Evolutionary conservation across 2,797 vertebrate species (phyloP), one percentile per base, ranked within the genome.

Genomic region (Platalea minor): DNA sequence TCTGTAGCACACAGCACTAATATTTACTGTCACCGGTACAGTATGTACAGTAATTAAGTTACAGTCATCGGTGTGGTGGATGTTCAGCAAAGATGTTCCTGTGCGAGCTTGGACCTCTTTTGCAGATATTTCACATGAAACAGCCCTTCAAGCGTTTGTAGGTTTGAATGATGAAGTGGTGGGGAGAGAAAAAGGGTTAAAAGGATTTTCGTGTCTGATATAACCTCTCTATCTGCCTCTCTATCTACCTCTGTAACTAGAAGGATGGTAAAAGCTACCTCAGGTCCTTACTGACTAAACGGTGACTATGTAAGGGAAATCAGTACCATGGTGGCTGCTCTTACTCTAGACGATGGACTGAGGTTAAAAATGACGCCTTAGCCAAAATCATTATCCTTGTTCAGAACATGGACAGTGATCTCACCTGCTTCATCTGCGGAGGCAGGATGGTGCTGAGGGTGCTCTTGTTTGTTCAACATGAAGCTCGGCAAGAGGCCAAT

Each of bases 1-100:
- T 96, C 95, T 97, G 93, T 59, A 75, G 95, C 89, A 65, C 89
- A 86, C 64, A 95, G 94, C 92, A 91, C 96, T 97, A 94, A 95
- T 97, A 97, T 97, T 97, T 97, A 96, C 95, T 97, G 93, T 96
- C 95, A 96, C 89, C 2, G 2, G 65, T 63, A 70, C 82, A 48
- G 91, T 73, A 21, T 17, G 85, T 65, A 1, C 43, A 3, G 93
- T 97, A 97, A 97, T 97, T 97, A 97, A 96, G 75, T 89, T 96
- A 78, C 85, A 83, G 91, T 59, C 85, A 28, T 88, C 93, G 67
- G 29, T 8, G 7, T 37, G 65, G 65, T 89, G 87, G 89, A 35
- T 92, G 85, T 94, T 93, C 92, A 94, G 87, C 65, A 89, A 94
- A 84, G 91, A 95, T 51, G 78, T 73, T 91, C 59, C 61, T 81